Evolutionary conservation across 2,113 vertebrate species (phyloP).

Genomic region (Fulmarus glacialis): DNA sequence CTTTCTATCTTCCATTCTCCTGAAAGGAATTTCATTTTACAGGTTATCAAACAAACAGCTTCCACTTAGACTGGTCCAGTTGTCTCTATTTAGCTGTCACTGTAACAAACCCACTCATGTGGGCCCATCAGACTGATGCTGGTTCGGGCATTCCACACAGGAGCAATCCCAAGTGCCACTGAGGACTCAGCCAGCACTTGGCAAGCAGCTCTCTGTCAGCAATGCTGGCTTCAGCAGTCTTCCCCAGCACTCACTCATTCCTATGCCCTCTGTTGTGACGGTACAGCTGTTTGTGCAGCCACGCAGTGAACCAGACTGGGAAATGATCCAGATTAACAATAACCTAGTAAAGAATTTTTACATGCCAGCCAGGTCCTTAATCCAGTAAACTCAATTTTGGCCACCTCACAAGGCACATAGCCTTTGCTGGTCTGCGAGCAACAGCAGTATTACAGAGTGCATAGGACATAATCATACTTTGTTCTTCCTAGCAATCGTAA

Average conservation of each 20-base stretch:
- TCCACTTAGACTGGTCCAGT: not conserved
- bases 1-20: not conserved
- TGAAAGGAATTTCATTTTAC: not conserved
- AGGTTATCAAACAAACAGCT: not conserved
- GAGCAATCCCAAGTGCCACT: accelerated
- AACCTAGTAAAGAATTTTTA: not conserved
- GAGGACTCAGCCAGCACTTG: not conserved
- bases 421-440: not conserved
- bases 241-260: not conserved
- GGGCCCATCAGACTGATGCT: no score
- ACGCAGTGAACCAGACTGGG: not conserved
- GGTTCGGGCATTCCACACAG: no score
- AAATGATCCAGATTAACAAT: not conserved
- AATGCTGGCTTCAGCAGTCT: not conserved
- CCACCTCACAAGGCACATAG: not conserved
- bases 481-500: accelerated
- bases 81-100: not conserved
- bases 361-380: not conserved
- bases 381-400: not conserved
- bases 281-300: not conserved
- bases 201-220: not conserved
- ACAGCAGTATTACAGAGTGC: not conserved
- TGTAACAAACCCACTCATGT: accelerated
- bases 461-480: not conserved
- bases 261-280: not conserved